Conservation (phyloP, 2,888 invertebrate genomes). For the Aleiodes alternator region DNA sequence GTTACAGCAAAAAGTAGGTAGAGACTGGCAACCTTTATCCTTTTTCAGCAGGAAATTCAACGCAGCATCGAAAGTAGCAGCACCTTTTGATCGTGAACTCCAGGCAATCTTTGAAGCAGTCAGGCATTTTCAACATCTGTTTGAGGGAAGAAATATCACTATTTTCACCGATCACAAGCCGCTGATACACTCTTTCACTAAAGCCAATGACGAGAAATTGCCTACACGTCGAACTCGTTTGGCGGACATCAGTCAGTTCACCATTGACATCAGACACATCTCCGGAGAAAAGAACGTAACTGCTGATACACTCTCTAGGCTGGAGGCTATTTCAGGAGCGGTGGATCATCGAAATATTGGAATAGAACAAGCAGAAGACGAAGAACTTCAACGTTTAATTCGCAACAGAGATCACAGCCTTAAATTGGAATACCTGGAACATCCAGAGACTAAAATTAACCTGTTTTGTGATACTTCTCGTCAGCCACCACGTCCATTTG, state of each 20-base stretch:
- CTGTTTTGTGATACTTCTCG: background rate
- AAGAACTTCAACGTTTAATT: slow-evolving; percentile 2
- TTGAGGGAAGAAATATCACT: slow-evolving; percentile 28
- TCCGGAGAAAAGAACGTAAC: slow-evolving; percentile 12
- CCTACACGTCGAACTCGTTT: background rate
- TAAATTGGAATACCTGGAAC: background rate
- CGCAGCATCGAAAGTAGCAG: too few relatives aligned
- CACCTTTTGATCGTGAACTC: slow-evolving; percentile 54
- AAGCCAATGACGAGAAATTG: background rate
- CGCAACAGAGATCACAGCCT: background rate
- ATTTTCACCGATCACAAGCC: slow-evolving; percentile 44
- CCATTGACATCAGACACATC: slow-evolving; percentile 45
- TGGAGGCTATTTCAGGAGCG: background rate
- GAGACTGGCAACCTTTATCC: background rate
- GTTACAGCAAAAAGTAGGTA: background rate
- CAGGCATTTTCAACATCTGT: slow-evolving; percentile 16
- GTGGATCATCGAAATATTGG: background rate
- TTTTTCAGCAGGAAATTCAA: background rate
- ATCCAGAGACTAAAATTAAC: background rate
- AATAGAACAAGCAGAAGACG: background rate
- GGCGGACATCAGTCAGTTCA: slow-evolving; percentile 27
- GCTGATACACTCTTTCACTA: slow-evolving; percentile 32
- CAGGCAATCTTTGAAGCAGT: slow-evolving; percentile 28
- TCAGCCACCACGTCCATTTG: slow-evolving; percentile 10
- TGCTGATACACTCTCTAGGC: background rate